Evolutionary conservation across 2,113 vertebrate species (phyloP).

Genomic region (Anguilla japonica): DNA sequence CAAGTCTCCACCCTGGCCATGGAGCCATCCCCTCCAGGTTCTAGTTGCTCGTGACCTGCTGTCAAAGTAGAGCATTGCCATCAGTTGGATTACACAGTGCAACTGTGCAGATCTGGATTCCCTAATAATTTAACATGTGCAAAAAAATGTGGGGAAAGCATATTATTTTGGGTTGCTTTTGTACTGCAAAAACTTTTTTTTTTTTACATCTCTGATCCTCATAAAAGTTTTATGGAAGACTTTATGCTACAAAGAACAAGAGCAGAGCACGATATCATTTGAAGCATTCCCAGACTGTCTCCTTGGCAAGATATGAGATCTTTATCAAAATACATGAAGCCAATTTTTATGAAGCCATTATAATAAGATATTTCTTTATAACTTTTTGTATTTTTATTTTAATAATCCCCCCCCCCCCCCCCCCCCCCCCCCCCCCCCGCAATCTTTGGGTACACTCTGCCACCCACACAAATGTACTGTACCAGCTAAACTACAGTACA

Average conservation of each 20-base stretch:
- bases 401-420: neutral
- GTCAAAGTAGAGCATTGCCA: neutral
- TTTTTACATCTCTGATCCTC: neutral
- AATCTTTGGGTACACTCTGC: neutral
- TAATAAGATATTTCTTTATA: neutral
- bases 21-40: neutral
- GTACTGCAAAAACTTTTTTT: neutral
- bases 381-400: neutral
- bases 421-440: too few species aligned
- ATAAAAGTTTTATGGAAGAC: neutral
- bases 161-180: too few species aligned
- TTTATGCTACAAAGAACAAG: neutral
- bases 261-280: neutral
- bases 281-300: neutral
- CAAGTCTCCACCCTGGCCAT: neutral
- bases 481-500: neutral
- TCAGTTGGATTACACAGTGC: neutral
- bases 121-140: neutral
- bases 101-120: neutral
- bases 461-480: neutral
- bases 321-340: too few species aligned
- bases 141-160: neutral
- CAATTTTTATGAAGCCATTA: neutral
- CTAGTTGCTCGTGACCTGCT: neutral
- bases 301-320: too few species aligned